Conservation (phyloP, 2,888 invertebrate genomes). For the Eumacrocentrus americanus region DNA sequence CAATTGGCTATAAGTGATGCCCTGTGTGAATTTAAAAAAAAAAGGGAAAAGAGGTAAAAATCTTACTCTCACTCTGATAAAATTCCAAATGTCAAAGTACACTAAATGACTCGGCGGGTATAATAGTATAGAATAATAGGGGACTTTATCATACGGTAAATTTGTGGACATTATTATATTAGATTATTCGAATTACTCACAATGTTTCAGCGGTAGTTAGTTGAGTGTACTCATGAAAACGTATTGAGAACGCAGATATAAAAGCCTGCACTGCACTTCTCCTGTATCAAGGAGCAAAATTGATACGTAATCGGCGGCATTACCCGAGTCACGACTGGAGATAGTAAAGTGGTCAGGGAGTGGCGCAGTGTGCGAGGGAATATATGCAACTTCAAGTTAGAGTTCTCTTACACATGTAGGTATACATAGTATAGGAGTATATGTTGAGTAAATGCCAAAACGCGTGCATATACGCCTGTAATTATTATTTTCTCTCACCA, state of each 20-base stretch:
- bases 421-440: conserved; percentile 1
- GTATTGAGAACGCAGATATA: conserved; percentile 1
- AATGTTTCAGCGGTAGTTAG: conserved; percentile 2
- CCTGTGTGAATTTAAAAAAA: conserved; percentile 18
- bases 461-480: conserved; percentile 33
- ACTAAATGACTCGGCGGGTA: conserved; percentile 17
- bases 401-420: neutral
- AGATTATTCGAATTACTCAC: conserved; percentile 11
- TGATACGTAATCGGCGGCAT: conserved; percentile 32
- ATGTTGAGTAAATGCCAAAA: conserved; percentile 38
- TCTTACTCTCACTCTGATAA: conserved; percentile 45
- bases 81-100: conserved; percentile 46
- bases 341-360: conserved; percentile 30
- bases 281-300: conserved; percentile 23
- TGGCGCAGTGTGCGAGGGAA: conserved; percentile 24
- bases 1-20: conserved; percentile 16
- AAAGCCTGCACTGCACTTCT: conserved; percentile 1
- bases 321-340: conserved; percentile 29
- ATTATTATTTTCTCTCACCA: conserved; percentile 35
- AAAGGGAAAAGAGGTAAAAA: too few relatives aligned
- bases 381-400: conserved; percentile 5
- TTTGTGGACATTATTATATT: conserved; percentile 7
- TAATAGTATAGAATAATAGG: neutral
- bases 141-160: conserved; percentile 4
- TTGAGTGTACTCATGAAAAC: conserved; percentile 14